These are phyloP conservation scores for Dendrocopos noguchii DNA, from an alignment of 2,113 vertebrate genomes.

Conservation along the genomic window DNA sequence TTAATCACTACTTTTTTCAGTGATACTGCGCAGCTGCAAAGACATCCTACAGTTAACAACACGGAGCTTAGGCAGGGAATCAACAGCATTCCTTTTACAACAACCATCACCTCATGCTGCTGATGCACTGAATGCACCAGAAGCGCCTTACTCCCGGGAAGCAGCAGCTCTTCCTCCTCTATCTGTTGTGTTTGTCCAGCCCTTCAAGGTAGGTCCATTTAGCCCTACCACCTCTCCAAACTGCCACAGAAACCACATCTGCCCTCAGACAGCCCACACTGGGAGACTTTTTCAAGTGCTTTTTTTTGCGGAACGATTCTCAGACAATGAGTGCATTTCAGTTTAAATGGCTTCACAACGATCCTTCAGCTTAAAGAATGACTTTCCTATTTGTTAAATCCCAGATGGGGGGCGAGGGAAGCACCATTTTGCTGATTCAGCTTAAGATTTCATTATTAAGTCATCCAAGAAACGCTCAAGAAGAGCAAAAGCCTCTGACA, in stretches of 20 bases:
- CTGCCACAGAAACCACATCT: background rate
- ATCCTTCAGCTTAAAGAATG: background rate
- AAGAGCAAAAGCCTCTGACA: background rate
- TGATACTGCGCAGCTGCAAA: background rate
- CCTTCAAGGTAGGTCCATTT: background rate
- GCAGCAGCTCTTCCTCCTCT: background rate
- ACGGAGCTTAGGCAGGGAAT: background rate
- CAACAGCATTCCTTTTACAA: background rate
- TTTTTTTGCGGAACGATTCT: background rate
- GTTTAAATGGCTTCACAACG: background rate
- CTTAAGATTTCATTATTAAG: background rate
- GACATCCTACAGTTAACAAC: background rate
- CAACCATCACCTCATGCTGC: background rate
- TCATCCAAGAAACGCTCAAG: background rate
- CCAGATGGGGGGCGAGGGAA: background rate
- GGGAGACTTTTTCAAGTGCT: background rate
- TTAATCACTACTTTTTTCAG: background rate
- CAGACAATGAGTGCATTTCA: background rate
- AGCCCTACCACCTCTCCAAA: background rate
- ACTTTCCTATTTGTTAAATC: background rate
- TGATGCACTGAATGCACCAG: background rate
- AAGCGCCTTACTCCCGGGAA: background rate
- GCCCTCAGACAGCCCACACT: background rate
- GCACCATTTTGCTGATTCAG: background rate
- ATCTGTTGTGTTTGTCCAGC: background rate